Evolutionary conservation across 2,113 vertebrate genomes (phyloP), one percentile per base, ranked within the genome.

Genomic region (Epinephelus moara): DNA sequence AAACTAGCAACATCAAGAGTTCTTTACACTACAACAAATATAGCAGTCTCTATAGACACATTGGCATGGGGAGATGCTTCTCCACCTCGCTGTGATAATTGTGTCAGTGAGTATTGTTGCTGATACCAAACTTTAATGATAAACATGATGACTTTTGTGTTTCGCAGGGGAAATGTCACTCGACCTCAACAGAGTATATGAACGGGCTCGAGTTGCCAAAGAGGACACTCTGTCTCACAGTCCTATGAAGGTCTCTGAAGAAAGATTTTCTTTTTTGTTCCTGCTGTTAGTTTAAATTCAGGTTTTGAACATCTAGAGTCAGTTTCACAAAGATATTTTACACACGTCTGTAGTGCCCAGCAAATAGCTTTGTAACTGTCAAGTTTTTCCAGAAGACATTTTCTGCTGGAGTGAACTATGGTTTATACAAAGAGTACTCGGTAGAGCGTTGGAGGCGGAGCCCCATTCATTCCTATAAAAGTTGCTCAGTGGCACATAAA

Each of bases 101-200:
- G 1, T 10, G 21, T 63, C 40, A 27, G 0, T n/a, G 6, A 10
- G 4, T 23, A 4, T 45, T 52, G 40, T 66, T 33, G 27, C 47
- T 37, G 23, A 59, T 53, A 27, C 17, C 59, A 45, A 55, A 19
- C 3, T 18, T 2, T 7, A 19, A 25, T 53, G 53, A 47, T 55
- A 10, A 52, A 18, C 19, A 4, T 40, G 5, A 14, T 69, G 25
- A 68, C 4, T 56, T 67, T 40, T 88, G 33, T 77, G 30, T 82
- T 56, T n/a, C 85, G 21, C 88, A 95, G 93, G 70, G 37, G 91
- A 89, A 42, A 83, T 84, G 53, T 82, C 90, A 19, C 81, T 91
- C 0, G 95, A 97, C 78, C 92, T 96, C 81, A 94, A 93, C 81
- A 93, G 89, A 90, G 93, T 87, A 0, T 96, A 94, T 2, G 95